These are phyloP conservation scores for Crepidodera aurea DNA, from an alignment of 2,888 invertebrate genomes.

Conservation along the genomic window DNA sequence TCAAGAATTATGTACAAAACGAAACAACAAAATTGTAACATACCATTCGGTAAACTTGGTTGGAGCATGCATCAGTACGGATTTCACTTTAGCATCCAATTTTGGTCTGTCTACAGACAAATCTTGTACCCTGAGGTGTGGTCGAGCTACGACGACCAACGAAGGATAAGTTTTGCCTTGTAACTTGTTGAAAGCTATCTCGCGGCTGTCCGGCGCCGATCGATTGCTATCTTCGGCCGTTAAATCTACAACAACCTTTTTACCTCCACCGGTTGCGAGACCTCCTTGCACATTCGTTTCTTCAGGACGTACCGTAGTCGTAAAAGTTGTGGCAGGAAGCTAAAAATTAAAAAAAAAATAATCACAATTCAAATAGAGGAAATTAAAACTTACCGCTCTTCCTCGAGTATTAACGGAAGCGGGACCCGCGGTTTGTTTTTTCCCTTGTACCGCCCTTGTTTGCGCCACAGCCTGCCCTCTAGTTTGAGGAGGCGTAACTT, in stretches of 20 bases:
- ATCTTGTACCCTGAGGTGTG: conserved; percentile 78
- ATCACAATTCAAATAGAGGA: neutral
- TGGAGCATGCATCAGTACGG: conserved; percentile 80
- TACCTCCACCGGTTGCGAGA: conserved; percentile 67
- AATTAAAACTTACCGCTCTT: conserved; percentile 27
- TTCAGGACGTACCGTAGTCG: conserved; percentile 67
- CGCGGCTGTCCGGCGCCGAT: conserved; percentile 73
- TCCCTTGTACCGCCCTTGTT: neutral
- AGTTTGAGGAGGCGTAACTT: conserved; percentile 5
- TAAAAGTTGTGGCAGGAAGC: conserved; percentile 25
- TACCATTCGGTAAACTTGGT: conserved; percentile 90
- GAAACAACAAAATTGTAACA: too few relatives aligned
- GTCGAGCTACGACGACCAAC: conserved; percentile 82
- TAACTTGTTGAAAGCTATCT: conserved; percentile 79
- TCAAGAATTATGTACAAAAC: too few relatives aligned
- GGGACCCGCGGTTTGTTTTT: conserved; percentile 7
- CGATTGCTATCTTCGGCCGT: conserved; percentile 66
- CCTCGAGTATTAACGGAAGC: conserved; percentile 15
- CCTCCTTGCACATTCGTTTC: conserved; percentile 79
- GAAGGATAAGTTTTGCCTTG: conserved; percentile 88
- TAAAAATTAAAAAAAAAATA: conserved; percentile 1
- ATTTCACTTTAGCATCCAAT: conserved; percentile 82
- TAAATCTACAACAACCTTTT: conserved; percentile 67
- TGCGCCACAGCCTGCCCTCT: neutral
- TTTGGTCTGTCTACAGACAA: conserved; percentile 67